Percentiles rank a stretch among this genome's conserved stretches.
Evolutionary conservation across 2,888 invertebrate genomes (phyloP).

Genomic region (Polyommatus icarus): DNA sequence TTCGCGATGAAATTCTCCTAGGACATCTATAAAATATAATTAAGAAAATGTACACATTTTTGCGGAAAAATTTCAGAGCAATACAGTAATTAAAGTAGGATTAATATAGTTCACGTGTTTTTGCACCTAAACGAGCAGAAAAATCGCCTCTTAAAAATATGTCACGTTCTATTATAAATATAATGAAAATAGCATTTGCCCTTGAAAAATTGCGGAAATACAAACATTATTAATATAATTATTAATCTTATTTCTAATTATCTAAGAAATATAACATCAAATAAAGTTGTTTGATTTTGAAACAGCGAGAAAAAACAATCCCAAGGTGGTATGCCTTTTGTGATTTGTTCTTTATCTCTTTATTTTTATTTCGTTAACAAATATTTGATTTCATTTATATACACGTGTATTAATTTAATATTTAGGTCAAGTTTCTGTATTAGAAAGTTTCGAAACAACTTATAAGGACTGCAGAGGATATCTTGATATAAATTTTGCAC

Average conservation of each 20-base stretch:
- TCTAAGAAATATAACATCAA: not conserved
- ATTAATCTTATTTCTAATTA: not conserved
- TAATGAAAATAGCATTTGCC: not conserved
- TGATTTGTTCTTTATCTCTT: not conserved
- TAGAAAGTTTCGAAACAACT: not conserved
- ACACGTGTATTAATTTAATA: not conserved
- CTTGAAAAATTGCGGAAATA: not conserved
- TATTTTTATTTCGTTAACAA: not conserved
- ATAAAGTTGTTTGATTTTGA: not conserved
- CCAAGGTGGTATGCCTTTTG: not conserved
- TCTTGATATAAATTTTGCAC: not conserved
- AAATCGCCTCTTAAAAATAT: not conserved
- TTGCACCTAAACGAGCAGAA: not conserved
- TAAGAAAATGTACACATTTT: not conserved
- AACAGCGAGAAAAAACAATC: not conserved
- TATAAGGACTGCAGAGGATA: not conserved
- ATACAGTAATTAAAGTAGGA: not conserved
- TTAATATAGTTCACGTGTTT: not conserved
- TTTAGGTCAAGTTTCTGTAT: not conserved
- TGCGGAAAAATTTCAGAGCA: not conserved
- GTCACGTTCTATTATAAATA: not conserved
- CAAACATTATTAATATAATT: not conserved
- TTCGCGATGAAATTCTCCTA: conserved; percentile 2
- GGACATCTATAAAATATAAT: conserved; percentile 13
- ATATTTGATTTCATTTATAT: not conserved